phyloP scores from a whole-genome alignment of 2,113 vertebrate species.

The Jacana jacana region DNA sequence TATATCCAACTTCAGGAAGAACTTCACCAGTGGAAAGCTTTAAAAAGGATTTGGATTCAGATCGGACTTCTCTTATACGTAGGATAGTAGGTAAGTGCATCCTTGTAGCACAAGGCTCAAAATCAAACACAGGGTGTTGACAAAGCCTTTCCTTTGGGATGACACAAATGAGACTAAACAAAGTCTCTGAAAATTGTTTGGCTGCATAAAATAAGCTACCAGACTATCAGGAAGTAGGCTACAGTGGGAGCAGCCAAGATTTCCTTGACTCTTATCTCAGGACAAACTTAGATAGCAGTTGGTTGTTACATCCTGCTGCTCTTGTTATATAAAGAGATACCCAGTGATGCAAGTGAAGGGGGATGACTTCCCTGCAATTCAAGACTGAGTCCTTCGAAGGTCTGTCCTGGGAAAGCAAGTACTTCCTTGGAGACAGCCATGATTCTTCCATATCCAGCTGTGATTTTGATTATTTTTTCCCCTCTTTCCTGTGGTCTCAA shows the following conservation, averaged over 20 bases:
- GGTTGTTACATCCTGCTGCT: not conserved
- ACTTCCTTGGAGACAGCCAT: not conserved
- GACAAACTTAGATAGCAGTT: not conserved
- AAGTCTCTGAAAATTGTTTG: not conserved
- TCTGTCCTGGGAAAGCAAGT: not conserved
- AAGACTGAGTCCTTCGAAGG: not conserved
- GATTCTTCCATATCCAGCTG: not conserved
- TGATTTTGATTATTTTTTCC: not conserved
- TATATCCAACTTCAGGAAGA: conserved; percentile 90
- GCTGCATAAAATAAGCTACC: not conserved
- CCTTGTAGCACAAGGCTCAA: not conserved
- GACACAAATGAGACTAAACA: not conserved
- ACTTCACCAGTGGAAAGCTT: conserved; percentile 88
- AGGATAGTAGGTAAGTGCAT: conserved; percentile 85
- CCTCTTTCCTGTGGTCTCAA: not conserved
- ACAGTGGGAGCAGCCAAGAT: not conserved
- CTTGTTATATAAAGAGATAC: accelerated
- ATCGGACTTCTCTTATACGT: conserved; percentile 87
- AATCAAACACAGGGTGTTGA: not conserved
- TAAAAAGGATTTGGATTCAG: conserved; percentile 89
- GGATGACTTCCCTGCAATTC: not conserved
- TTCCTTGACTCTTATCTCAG: not conserved
- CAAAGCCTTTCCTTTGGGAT: not conserved
- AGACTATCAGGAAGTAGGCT: not conserved
- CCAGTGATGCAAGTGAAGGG: not conserved